phyloP scores from a whole-genome alignment of 2,113 vertebrate genomes.

The Phycodurus eques region DNA sequence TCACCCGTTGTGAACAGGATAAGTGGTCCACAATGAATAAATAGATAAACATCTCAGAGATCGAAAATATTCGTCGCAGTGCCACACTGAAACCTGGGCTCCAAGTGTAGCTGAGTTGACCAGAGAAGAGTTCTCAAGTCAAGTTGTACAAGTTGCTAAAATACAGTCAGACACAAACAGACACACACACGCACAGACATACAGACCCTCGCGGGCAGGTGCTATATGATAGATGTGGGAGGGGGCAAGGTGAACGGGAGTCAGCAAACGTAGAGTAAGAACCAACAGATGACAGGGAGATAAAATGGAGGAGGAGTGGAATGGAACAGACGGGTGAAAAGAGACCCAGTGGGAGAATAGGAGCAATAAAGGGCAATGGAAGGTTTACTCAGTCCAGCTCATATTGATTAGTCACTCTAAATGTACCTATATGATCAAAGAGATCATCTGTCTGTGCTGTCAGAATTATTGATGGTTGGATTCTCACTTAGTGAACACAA shows the following conservation, averaged over 20 bases:
- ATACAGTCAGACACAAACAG: conserved; percentile 10
- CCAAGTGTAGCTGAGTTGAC: conserved; percentile 23
- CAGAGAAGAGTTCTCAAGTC: conserved; percentile 46
- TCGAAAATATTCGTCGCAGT: conserved; percentile 13
- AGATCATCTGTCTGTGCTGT: not conserved
- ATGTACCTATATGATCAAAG: conserved; percentile 14
- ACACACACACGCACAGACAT: conserved; percentile 9
- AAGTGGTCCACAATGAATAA: too few relatives aligned
- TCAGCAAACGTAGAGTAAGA: conserved; percentile 24
- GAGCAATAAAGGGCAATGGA: conserved; percentile 28
- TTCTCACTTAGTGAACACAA: not conserved
- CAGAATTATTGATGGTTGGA: not conserved
- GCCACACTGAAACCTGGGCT: conserved; percentile 53
- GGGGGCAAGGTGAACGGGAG: conserved; percentile 9
- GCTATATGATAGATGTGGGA: conserved; percentile 35
- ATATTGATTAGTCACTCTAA: conserved; percentile 10
- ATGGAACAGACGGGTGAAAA: conserved; percentile 7
- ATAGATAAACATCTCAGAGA: not conserved
- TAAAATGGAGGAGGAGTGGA: conserved; percentile 20
- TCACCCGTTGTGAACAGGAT: too few relatives aligned
- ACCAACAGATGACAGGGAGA: conserved; percentile 44
- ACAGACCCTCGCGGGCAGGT: conserved; percentile 26
- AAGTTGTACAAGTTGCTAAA: conserved; percentile 45
- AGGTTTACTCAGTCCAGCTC: conserved; percentile 23
- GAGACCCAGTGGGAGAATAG: conserved; percentile 28